These are phyloP conservation scores for Callipepla squamata DNA, from an alignment of 2,113 vertebrate genomes.

Conservation along the genomic window DNA sequence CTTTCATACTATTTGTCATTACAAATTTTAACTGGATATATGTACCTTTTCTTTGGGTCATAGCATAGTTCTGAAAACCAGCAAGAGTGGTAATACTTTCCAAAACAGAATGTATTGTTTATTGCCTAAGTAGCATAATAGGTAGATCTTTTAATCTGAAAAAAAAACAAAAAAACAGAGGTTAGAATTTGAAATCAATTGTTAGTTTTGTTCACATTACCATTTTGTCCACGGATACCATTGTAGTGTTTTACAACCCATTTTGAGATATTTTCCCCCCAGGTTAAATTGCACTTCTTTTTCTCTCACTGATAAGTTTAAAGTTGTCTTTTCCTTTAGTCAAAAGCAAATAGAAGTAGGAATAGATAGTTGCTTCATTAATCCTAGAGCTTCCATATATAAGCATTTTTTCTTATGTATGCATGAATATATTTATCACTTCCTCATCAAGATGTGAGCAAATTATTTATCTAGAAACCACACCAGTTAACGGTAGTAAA, in stretches of 20 bases:
- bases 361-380: background rate
- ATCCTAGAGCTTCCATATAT: background rate
- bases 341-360: background rate
- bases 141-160: background rate
- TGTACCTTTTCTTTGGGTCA: background rate
- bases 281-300: background rate
- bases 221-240: background rate
- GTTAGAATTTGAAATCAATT: background rate
- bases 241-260: background rate
- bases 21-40: background rate
- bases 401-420: background rate
- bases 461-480: conserved; percentile 41
- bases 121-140: background rate
- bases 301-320: background rate
- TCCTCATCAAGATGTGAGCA: conserved; percentile 8
- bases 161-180: background rate
- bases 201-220: background rate
- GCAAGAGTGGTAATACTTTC: background rate
- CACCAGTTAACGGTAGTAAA: conserved; percentile 10
- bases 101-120: background rate
- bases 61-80: background rate
- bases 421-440: conserved; percentile 21
- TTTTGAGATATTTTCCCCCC: background rate
- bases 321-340: background rate
- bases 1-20: background rate